Conservation (phyloP, 2,888 invertebrate genomes). For the Sarcophaga subvicina region DNA sequence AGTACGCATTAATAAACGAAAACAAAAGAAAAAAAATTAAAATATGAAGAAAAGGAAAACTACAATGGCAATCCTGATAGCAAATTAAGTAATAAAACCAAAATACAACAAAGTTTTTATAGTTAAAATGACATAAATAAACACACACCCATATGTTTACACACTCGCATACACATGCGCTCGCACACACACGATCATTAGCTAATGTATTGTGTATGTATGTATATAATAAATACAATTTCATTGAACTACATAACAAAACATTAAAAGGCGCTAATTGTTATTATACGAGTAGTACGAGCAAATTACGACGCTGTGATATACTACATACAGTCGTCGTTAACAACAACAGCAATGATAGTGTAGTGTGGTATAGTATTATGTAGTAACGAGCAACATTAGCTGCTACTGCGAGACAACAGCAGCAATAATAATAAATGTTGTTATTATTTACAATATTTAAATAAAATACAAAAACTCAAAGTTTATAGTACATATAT, state of each 20-base stretch:
- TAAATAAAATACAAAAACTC: constrained; percentile 4
- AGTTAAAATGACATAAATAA: background rate
- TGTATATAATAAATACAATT: constrained; percentile 50
- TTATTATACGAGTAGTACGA: constrained; percentile 42
- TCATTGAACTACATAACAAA: constrained; percentile 62
- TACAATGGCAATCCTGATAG: too few species aligned
- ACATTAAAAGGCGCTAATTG: constrained; percentile 62
- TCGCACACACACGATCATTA: too few species aligned
- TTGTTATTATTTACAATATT: background rate
- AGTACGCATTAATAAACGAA: too few species aligned
- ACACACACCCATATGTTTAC: background rate
- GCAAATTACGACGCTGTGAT: background rate
- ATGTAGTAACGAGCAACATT: background rate
- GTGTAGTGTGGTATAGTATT: background rate
- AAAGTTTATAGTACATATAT: constrained; percentile 16
- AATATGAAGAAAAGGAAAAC: too few species aligned
- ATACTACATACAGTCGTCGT: constrained; percentile 1
- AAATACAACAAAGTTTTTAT: background rate
- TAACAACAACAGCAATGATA: background rate
- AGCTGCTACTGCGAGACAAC: background rate
- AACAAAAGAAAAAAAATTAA: too few species aligned
- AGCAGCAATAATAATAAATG: constrained; percentile 11
- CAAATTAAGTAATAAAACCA: constrained; percentile 1
- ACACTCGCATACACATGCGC: background rate
- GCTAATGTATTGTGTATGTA: constrained; percentile 1